A percentile compares a stretch with the other conserved stretches of the same genome.
Conservation (phyloP, 2,113 vertebrate species). For the Datnioides undecimradiatus region DNA sequence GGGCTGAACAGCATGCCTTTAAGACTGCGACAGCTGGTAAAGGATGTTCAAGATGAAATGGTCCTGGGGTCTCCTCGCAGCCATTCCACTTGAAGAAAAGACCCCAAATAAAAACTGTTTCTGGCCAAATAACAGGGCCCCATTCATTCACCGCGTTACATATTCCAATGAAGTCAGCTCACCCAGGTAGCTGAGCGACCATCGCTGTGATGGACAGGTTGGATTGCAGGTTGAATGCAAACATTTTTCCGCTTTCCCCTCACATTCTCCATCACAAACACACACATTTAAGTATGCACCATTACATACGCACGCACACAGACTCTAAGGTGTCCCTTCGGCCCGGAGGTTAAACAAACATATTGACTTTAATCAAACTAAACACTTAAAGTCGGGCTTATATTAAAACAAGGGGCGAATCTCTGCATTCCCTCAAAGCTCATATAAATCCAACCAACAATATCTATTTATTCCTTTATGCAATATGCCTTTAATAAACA, state of each 20-base stretch:
- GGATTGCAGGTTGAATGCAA: slow-evolving; percentile 7
- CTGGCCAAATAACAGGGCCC: slow-evolving; percentile 39
- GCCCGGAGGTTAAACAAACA: slow-evolving; percentile 75
- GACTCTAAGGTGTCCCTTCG: slow-evolving; percentile 56
- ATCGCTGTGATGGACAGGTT: slow-evolving; percentile 50
- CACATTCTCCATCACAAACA: slow-evolving; percentile 3
- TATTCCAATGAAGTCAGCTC: slow-evolving; percentile 57
- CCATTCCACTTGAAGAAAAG: slow-evolving; percentile 77
- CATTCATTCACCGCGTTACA: slow-evolving; percentile 30
- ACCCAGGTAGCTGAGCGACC: slow-evolving; percentile 33
- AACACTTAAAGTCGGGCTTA: slow-evolving; percentile 72
- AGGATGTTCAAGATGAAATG: slow-evolving; percentile 82
- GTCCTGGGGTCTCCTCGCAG: slow-evolving; percentile 80
- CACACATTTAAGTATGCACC: not conserved
- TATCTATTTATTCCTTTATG: slow-evolving; percentile 87
- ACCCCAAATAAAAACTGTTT: slow-evolving; percentile 68
- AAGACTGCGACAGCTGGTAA: slow-evolving; percentile 85
- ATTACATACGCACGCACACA: not conserved
- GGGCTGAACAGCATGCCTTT: slow-evolving; percentile 84
- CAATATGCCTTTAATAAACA: slow-evolving; percentile 93
- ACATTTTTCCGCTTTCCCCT: slow-evolving; percentile 6
- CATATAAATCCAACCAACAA: slow-evolving; percentile 83
- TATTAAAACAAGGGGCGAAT: slow-evolving; percentile 78
- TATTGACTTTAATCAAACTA: slow-evolving; percentile 81
- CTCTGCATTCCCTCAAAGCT: slow-evolving; percentile 78